Conservation (phyloP, 1,140 invertebrate species). For the Ceratosolen fusciceps region DNA sequence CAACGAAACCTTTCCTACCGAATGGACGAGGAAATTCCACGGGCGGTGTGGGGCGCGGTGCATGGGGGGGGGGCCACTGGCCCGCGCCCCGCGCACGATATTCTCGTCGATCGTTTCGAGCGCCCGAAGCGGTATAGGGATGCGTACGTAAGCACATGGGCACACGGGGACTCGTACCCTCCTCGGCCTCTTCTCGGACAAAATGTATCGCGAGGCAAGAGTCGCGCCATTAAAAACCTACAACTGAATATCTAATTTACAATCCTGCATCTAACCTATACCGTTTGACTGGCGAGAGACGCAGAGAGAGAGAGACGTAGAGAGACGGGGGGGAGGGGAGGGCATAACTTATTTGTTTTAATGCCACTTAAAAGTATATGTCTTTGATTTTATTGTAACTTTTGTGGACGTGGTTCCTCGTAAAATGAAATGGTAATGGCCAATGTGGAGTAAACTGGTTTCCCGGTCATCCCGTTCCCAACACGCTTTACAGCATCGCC, state of each 20-base stretch:
- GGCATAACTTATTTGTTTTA: slow-evolving; percentile 44
- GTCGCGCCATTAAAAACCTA: slow-evolving; percentile 13
- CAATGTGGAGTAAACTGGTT: slow-evolving; percentile 45
- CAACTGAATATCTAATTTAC: slow-evolving; percentile 27
- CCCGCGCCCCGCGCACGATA: too few relatives aligned
- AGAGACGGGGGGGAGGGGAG: too few relatives aligned
- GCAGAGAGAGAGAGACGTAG: too few relatives aligned
- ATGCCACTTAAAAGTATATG: slow-evolving; percentile 27
- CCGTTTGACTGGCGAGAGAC: too few relatives aligned
- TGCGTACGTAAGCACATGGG: too few relatives aligned
- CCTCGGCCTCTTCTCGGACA: neutral
- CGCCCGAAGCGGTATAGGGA: too few relatives aligned
- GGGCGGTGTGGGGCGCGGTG: too few relatives aligned
- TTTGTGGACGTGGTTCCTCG: slow-evolving; percentile 26
- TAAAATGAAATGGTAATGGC: slow-evolving; percentile 45
- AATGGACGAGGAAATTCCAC: neutral
- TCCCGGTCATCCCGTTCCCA: slow-evolving; percentile 11
- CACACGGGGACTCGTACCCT: neutral
- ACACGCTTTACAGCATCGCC: slow-evolving; percentile 20
- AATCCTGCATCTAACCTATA: slow-evolving; percentile 2
- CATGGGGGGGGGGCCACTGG: too few relatives aligned
- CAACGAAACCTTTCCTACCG: neutral
- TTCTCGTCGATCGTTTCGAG: too few relatives aligned
- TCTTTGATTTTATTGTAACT: slow-evolving; percentile 42
- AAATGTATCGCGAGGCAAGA: neutral